Percentiles rank a stretch among this genome's conserved stretches.
Evolutionary conservation across 2,888 invertebrate species (phyloP).

Genomic region (Mythimna ferrago): DNA sequence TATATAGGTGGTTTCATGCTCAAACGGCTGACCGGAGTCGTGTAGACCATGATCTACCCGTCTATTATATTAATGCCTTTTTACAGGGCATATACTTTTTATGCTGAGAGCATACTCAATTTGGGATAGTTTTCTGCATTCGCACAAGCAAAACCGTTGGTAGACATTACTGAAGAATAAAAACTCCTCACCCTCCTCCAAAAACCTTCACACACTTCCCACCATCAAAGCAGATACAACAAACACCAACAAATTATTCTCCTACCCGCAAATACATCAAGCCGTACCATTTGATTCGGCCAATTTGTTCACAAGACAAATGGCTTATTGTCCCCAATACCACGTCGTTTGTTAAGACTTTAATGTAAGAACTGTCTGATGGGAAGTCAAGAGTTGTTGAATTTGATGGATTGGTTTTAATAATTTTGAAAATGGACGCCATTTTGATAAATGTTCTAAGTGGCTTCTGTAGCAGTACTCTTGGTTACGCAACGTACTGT

Average conservation of each 20-base stretch:
- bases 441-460: conserved; percentile 4
- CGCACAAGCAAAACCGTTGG: too few species aligned
- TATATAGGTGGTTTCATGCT: too few species aligned
- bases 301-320: conserved; percentile 66
- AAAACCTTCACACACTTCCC: neutral
- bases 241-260: conserved; percentile 52
- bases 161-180: too few species aligned
- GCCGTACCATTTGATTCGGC: conserved; percentile 55
- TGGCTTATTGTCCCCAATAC: conserved; percentile 51
- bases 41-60: too few species aligned
- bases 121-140: too few species aligned
- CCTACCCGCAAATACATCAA: conserved; percentile 53
- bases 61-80: too few species aligned
- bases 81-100: too few species aligned
- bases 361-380: conserved; percentile 37
- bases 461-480: neutral
- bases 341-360: conserved; percentile 56
- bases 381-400: conserved; percentile 25
- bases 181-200: neutral
- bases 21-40: too few species aligned
- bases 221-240: conserved; percentile 20
- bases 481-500: neutral
- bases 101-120: too few species aligned
- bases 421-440: conserved; percentile 15
- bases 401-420: conserved; percentile 39